phyloP scores from a whole-genome alignment of 2,113 vertebrate genomes.

The Microcebus ravelobensis region DNA sequence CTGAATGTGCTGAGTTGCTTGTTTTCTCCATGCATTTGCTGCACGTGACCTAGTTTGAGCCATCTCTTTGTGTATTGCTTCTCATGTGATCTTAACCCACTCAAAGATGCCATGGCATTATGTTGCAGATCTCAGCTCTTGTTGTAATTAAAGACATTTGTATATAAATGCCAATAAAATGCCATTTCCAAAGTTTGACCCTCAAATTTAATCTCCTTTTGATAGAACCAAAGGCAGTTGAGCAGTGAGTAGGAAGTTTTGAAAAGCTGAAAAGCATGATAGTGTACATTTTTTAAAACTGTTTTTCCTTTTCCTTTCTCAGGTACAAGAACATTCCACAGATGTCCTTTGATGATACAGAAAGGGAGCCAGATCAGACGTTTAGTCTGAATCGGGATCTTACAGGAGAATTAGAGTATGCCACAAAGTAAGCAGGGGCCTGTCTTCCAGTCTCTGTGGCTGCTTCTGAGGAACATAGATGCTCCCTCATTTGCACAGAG shows the following conservation, averaged over 20 bases:
- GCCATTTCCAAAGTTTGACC: background rate
- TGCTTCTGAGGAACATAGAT: background rate
- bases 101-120: conserved; percentile 12
- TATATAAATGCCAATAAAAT: conserved; percentile 38
- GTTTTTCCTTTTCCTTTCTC: conserved; percentile 27
- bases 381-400: conserved; percentile 95
- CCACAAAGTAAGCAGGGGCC: conserved; percentile 90
- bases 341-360: conserved; percentile 97
- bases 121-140: conserved; percentile 19
- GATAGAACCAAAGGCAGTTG: background rate
- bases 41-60: conserved; percentile 46
- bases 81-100: conserved; percentile 52
- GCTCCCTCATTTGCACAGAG: background rate
- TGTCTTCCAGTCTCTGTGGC: background rate
- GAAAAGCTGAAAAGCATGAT: conserved; percentile 1
- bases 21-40: background rate
- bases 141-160: conserved; percentile 32
- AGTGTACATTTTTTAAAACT: background rate
- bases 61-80: conserved; percentile 37
- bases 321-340: conserved; percentile 98
- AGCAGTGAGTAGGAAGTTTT: conserved; percentile 27
- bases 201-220: conserved; percentile 35
- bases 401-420: conserved; percentile 93
- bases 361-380: conserved; percentile 94
- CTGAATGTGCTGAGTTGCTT: conserved; percentile 59